phyloP scores from a whole-genome alignment of 2,888 invertebrate genomes.

The Patella caerulea region DNA sequence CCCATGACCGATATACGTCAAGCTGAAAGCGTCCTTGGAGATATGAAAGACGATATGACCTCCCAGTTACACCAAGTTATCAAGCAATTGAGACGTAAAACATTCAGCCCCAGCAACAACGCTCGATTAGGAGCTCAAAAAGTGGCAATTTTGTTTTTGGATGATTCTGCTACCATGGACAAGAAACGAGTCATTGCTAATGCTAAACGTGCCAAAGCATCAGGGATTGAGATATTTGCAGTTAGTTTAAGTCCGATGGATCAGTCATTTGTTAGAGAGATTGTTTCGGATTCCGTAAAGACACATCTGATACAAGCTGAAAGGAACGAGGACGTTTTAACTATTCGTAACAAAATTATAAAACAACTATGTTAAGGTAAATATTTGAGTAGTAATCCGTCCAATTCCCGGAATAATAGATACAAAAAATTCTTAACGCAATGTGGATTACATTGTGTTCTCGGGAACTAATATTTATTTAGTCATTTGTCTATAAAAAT shows the following conservation, averaged over 20 bases:
- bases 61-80: neutral
- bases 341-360: neutral
- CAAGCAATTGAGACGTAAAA: neutral
- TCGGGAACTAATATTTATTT: no score
- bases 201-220: slow-evolving; percentile 13
- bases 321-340: neutral
- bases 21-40: neutral
- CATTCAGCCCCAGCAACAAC: neutral
- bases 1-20: neutral
- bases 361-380: neutral
- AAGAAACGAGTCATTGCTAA: slow-evolving; percentile 11
- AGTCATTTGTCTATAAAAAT: no score
- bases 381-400: no score
- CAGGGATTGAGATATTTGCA: slow-evolving; percentile 21
- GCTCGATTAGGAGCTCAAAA: neutral
- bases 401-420: no score
- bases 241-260: slow-evolving; percentile 13
- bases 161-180: slow-evolving; percentile 12
- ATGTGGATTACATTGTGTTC: no score
- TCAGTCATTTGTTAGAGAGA: neutral
- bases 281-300: neutral
- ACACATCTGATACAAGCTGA: neutral
- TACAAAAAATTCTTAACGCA: no score
- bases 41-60: neutral
- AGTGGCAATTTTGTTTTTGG: slow-evolving; percentile 17